A percentile compares a stretch with the other conserved stretches of the same genome.
Evolutionary conservation across 2,888 invertebrate species (phyloP).

Genomic region (Tridacna gigas): DNA sequence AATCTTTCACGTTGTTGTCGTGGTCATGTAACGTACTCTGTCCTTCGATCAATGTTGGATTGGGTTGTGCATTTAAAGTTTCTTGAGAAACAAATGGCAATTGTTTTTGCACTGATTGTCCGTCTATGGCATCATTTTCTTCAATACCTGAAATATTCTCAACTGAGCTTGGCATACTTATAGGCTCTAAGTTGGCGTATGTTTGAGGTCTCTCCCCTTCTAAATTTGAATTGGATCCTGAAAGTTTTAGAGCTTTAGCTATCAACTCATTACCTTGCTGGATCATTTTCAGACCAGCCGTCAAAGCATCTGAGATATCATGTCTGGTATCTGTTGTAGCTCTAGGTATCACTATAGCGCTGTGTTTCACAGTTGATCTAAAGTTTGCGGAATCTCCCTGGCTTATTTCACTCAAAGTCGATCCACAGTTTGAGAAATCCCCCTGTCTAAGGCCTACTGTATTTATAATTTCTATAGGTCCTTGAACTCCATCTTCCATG

Average conservation of each 20-base stretch:
- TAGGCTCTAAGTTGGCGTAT: neutral
- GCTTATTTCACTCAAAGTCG: neutral
- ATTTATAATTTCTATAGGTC: no score
- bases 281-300: constrained; percentile 9
- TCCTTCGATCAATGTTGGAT: neutral
- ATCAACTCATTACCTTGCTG: constrained; percentile 19
- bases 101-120: neutral
- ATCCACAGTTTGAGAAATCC: no score
- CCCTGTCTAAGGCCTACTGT: no score
- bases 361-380: neutral
- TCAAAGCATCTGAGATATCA: constrained; percentile 2
- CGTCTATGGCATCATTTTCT: neutral
- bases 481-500: no score
- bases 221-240: neutral
- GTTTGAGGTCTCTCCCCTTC: neutral
- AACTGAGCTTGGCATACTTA: constrained; percentile 8
- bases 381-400: neutral
- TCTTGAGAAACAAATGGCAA: neutral
- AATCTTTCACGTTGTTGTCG: neutral
- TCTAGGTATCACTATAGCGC: neutral
- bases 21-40: neutral
- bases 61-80: neutral
- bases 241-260: constrained; percentile 12
- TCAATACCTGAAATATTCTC: neutral
- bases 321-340: neutral